phyloP scores from a whole-genome alignment of 2,113 vertebrate species.

The Seriola aureovittata region DNA sequence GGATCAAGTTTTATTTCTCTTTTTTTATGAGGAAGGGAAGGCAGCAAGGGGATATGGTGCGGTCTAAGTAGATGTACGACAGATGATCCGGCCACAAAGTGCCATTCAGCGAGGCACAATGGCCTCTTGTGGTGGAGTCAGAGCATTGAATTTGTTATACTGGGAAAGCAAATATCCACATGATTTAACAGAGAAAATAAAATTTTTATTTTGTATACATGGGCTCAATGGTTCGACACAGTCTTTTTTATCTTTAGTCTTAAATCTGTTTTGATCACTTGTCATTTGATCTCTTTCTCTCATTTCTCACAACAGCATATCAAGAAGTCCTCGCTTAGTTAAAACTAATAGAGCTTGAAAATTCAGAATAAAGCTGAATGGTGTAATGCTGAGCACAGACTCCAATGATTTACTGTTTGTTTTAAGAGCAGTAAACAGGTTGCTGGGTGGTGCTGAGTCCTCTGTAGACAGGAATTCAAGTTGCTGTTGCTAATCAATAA shows the following conservation, averaged over 20 bases:
- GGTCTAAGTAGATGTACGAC: constrained; percentile 25
- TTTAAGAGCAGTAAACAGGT: constrained; percentile 67
- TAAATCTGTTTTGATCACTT: not conserved
- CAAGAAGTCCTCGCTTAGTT: not conserved
- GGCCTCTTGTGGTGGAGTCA: constrained; percentile 67
- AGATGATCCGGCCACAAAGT: constrained; percentile 26
- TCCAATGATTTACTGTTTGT: constrained; percentile 70
- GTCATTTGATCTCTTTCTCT: not conserved
- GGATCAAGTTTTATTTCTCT: constrained; percentile 71
- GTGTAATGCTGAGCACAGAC: not conserved
- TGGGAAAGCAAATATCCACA: not conserved
- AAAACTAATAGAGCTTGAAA: not conserved
- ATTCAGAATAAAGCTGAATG: not conserved
- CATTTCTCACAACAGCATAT: not conserved
- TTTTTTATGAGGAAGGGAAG: constrained; percentile 61
- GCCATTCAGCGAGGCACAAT: constrained; percentile 52
- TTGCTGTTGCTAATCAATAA: constrained; percentile 69
- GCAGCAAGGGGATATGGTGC: constrained; percentile 21
- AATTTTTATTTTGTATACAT: not conserved
- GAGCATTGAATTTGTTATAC: constrained; percentile 23
- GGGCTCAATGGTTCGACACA: not conserved
- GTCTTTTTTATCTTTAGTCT: not conserved
- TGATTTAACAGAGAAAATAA: not conserved
- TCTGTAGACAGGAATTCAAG: constrained; percentile 53
- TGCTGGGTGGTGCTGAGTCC: constrained; percentile 6